These are phyloP conservation scores for Mastigias papua DNA, from an alignment of 30 jellyfish, hydroid and myxozoan species.

Conservation along the genomic window DNA sequence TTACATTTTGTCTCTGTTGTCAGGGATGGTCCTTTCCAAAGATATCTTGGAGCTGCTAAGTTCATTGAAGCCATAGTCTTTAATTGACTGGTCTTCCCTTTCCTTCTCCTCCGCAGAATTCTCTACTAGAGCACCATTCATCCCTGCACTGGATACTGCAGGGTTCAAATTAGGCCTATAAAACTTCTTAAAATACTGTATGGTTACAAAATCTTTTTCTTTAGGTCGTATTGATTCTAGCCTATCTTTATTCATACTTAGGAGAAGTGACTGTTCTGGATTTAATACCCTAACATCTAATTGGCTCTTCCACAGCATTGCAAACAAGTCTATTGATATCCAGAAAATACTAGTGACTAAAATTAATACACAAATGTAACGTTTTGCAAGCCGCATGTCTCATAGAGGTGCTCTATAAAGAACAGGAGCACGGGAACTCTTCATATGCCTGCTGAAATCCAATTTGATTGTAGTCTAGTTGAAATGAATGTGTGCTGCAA, in stretches of 20 bases:
- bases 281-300: slow-evolving; percentile 68
- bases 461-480: too few relatives aligned
- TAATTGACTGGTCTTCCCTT: slow-evolving; percentile 76
- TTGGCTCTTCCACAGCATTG: slow-evolving; percentile 77
- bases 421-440: too few relatives aligned
- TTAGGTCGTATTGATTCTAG: slow-evolving; percentile 59
- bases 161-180: slow-evolving; percentile 70
- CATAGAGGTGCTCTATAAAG: too few relatives aligned
- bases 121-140: slow-evolving; percentile 92
- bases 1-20: slow-evolving; percentile 87
- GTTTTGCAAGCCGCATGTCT: slow-evolving; percentile 87
- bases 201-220: slow-evolving; percentile 65
- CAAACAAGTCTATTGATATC: slow-evolving; percentile 86
- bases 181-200: slow-evolving; percentile 77
- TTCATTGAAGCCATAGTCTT: slow-evolving; percentile 95
- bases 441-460: too few relatives aligned
- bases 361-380: slow-evolving; percentile 87
- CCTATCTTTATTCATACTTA: slow-evolving; percentile 68
- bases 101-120: slow-evolving; percentile 79
- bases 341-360: slow-evolving; percentile 86
- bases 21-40: slow-evolving; percentile 92
- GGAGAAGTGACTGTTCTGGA: slow-evolving; percentile 77
- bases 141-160: slow-evolving; percentile 86
- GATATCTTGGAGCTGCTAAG: slow-evolving; percentile 96
- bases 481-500: too few relatives aligned